Conservation (phyloP, 1,140 invertebrate genomes). For the Ctenoplectra terminalis region DNA sequence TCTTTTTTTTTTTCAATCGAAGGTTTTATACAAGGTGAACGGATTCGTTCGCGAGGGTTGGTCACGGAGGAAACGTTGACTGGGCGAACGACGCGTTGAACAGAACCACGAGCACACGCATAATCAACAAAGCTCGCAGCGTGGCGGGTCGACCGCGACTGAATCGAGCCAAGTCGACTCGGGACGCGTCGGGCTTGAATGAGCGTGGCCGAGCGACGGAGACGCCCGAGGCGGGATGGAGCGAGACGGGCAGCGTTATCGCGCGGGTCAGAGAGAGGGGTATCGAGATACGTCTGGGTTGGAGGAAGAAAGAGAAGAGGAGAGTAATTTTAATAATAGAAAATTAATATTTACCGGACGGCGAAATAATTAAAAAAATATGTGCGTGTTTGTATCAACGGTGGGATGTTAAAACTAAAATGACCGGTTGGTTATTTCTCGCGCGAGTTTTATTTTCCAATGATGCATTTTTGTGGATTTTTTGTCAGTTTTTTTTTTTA, state of each 20-base stretch:
- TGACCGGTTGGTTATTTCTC: too few relatives aligned
- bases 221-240: not conserved
- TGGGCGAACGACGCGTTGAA: not conserved
- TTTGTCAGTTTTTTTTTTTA: too few relatives aligned
- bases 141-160: constrained; percentile 80
- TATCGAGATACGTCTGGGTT: not conserved
- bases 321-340: not conserved
- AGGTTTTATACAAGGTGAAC: not conserved
- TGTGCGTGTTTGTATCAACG: too few relatives aligned
- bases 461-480: too few relatives aligned
- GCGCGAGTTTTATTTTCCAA: too few relatives aligned
- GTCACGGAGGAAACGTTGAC: not conserved
- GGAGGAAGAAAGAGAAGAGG: not conserved
- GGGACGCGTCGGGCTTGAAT: constrained; percentile 77
- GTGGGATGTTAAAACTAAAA: too few relatives aligned
- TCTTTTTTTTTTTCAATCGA: too few relatives aligned
- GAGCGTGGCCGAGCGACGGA: constrained; percentile 62
- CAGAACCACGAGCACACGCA: constrained; percentile 16
- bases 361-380: too few relatives aligned
- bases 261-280: constrained; percentile 8
- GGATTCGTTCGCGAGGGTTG: not conserved
- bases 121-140: constrained; percentile 65
- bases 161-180: constrained; percentile 75
- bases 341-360: too few relatives aligned
- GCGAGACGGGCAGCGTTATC: not conserved